These are phyloP conservation scores for Porites rus DNA, from an alignment of 92 coral and sea anemone species.

Conservation along the genomic window DNA sequence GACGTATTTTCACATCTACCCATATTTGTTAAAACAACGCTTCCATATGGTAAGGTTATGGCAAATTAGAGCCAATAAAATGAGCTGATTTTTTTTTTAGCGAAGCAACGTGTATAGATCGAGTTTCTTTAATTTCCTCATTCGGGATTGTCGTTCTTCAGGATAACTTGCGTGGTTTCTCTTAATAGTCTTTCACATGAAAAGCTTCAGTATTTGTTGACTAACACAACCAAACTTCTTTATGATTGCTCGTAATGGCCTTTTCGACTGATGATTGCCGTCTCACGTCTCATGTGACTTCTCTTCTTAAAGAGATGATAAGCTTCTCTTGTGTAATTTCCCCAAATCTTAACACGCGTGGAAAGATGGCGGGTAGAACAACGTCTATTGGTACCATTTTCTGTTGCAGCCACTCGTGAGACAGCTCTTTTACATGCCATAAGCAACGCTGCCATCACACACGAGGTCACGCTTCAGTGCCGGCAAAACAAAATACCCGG, in stretches of 20 bases:
- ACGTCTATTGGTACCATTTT: neutral
- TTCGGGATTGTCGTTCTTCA: too few species aligned
- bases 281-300: too few species aligned
- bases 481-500: slow-evolving; percentile 72
- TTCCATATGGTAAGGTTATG: slow-evolving; percentile 53
- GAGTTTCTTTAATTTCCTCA: neutral
- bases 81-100: too few species aligned
- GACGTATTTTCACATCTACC: slow-evolving; percentile 26
- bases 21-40: slow-evolving; percentile 48
- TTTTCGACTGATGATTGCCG: too few species aligned
- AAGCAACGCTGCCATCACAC: slow-evolving; percentile 80
- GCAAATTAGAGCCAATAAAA: neutral
- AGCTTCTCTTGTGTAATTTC: too few species aligned
- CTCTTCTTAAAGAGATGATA: too few species aligned
- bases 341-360: too few species aligned
- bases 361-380: neutral
- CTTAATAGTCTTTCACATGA: too few species aligned
- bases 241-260: too few species aligned
- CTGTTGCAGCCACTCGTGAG: slow-evolving; percentile 72
- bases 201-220: too few species aligned
- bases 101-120: neutral
- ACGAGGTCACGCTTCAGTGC: slow-evolving; percentile 73
- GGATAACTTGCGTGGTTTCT: too few species aligned
- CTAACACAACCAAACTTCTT: too few species aligned
- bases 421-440: slow-evolving; percentile 81